Base-by-base conservation (phyloP, 2,797 vertebrate species). In the Menidia menidia region DNA sequence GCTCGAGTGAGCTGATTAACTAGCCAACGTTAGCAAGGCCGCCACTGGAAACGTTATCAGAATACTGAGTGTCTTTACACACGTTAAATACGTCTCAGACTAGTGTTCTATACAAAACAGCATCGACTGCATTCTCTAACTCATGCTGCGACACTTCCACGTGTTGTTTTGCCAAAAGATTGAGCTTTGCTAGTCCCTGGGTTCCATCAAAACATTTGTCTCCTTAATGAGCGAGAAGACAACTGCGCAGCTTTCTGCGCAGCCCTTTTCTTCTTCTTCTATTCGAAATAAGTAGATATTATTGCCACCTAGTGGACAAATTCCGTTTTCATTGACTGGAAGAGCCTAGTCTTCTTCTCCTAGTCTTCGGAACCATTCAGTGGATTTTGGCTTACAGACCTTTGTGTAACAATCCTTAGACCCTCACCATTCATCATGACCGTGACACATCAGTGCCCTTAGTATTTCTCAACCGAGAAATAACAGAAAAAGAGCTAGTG, bases 131-230 rank as follows among this genome's bases (percentile, higher is more conserved):
- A 6, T 47, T 54, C 6, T 51, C 48, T 60, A 2, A 44, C 15
- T 0, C n/a, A 25, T 25, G 47, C 32, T 18, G 32, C 14, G 0
- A 2, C 3, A 4, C 15, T 60, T 56, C 18, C 16, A 5, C 32
- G 10, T 16, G 10, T 53, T 33, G 43, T 47, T 63, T 35, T 7
- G 3, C 11, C 39, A 39, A n/a, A 13, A 65, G 69, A 43, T 8
- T 1, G 15, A 41, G 44, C 44, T 68, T 68, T 6, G 57, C 72
- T 59, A 86, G 70, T 83, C 70, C 50, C 52, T 64, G 15, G 63
- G 50, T 69, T 79, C 57, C 72, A 87, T 88, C 86, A 91, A 91
- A 92, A 91, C 89, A 92, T 76, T 87, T 69, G 50, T 73, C 67
- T 80, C 68, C 77, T 74, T 82, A 13, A 62, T 69, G 62, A 73